Conservation (phyloP, 2,888 invertebrate genomes). For the Ennomos fuscantarius region DNA sequence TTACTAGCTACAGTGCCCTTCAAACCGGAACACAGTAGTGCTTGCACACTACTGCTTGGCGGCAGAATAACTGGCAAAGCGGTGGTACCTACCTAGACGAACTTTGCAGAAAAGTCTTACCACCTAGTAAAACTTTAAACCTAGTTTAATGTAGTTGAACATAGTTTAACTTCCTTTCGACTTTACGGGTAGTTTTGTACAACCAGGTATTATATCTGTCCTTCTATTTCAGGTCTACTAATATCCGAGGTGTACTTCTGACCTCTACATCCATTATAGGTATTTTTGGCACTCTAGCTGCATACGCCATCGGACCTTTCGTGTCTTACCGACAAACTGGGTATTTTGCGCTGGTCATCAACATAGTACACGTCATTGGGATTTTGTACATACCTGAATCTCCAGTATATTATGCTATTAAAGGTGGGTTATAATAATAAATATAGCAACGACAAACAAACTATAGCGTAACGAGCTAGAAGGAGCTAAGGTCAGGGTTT, state of each 20-base stretch:
- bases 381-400: constrained; percentile 56
- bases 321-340: constrained; percentile 48
- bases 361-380: constrained; percentile 49
- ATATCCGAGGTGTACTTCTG: constrained; percentile 53
- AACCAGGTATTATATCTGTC: background rate
- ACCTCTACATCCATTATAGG: constrained; percentile 46
- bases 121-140: background rate
- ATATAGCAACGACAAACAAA: no score
- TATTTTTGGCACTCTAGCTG: constrained; percentile 48
- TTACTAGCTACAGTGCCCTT: no score
- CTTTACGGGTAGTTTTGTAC: no score
- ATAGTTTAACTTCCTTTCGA: no score
- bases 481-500: no score
- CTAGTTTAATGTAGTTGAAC: no score
- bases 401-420: constrained; percentile 56
- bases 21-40: no score
- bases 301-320: constrained; percentile 47
- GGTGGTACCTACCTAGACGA: no score
- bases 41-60: no score
- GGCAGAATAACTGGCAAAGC: no score
- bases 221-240: constrained; percentile 47
- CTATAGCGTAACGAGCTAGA: no score
- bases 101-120: no score
- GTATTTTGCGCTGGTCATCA: constrained; percentile 46
- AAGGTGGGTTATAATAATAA: constrained; percentile 39